These are phyloP conservation scores for Thyatira batis DNA, from an alignment of 2,888 invertebrate genomes.

Conservation along the genomic window DNA sequence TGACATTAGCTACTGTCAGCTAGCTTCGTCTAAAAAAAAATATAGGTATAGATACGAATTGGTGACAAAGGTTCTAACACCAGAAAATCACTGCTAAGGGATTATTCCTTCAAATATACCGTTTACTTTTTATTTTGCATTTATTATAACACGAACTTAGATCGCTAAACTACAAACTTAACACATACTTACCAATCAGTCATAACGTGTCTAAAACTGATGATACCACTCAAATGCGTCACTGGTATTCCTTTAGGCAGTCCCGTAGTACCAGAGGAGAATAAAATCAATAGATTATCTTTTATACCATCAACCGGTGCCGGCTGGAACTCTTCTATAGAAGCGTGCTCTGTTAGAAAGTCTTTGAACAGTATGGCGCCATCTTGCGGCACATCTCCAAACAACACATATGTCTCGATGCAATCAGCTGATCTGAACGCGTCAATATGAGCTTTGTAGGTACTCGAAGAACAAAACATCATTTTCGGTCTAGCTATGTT, in stretches of 20 bases:
- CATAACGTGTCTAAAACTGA: slow-evolving; percentile 5
- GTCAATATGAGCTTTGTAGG: slow-evolving; percentile 21
- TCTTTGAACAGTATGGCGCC: slow-evolving; percentile 21
- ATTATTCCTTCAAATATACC: no score
- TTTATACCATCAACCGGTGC: slow-evolving; percentile 32
- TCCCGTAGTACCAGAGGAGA: slow-evolving; percentile 45
- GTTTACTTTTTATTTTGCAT: no score
- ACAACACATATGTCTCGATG: slow-evolving; percentile 22
- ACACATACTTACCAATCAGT: slow-evolving; percentile 18
- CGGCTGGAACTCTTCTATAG: slow-evolving; percentile 24
- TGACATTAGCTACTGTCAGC: no score
- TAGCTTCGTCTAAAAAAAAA: no score
- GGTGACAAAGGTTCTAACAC: no score
- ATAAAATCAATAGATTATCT: slow-evolving; percentile 29
- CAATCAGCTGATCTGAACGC: slow-evolving; percentile 9
- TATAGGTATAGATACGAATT: no score
- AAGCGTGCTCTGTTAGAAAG: slow-evolving; percentile 20
- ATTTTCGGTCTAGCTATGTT: slow-evolving; percentile 33
- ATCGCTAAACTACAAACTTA: no score
- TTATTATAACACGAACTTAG: no score
- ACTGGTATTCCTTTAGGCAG: slow-evolving; percentile 39
- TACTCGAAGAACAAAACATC: slow-evolving; percentile 32
- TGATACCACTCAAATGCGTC: slow-evolving; percentile 30
- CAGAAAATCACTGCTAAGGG: no score
- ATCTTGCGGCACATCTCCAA: slow-evolving; percentile 15